These are phyloP conservation scores for Bos taurus DNA, from an alignment of 2,113 vertebrate genomes.

Conservation along the genomic window ARS-UCD2.0 NC_037339.1:2150001-2150500, in stretches of 20 bases:
- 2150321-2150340: background rate
- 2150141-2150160: background rate
- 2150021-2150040: background rate
- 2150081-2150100: background rate
- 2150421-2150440: background rate
- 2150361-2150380: accelerated
- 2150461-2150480: background rate
- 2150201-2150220: background rate
- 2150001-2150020: background rate
- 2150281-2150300: background rate
- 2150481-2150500: background rate
- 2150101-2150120: background rate
- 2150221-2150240: background rate
- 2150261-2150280: background rate
- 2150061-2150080: background rate
- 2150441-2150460: background rate
- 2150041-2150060: background rate
- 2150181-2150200: background rate
- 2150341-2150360: background rate
- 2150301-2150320: background rate
- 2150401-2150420: background rate
- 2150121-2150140: background rate
- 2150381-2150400: background rate
- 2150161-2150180: background rate
- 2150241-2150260: accelerated